Percentiles rank a stretch among this genome's conserved stretches.
These are phyloP conservation scores for Cavia porcellus DNA, from an alignment of 2,113 vertebrate species.

Conservation along the genomic window DNA sequence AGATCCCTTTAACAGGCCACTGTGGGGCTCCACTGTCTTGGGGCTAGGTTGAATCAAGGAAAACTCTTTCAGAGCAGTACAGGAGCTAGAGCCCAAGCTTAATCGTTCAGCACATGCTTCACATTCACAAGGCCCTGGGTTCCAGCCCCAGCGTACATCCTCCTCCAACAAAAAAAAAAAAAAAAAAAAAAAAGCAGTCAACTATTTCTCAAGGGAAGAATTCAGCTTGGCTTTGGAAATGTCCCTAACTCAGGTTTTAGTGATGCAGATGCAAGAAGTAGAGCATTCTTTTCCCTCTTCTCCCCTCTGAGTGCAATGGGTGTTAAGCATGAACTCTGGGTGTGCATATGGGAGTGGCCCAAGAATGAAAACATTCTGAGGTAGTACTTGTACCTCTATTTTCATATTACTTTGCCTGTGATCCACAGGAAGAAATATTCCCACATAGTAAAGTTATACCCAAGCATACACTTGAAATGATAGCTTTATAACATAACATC, in stretches of 20 bases:
- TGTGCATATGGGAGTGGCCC: background rate
- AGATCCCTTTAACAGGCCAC: background rate
- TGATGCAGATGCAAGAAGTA: background rate
- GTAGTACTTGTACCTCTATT: background rate
- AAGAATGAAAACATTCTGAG: background rate
- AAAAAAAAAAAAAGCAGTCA: background rate
- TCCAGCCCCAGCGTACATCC: too few relatives aligned
- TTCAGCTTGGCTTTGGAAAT: slow-evolving; percentile 1
- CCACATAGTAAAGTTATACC: background rate
- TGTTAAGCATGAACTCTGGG: too few relatives aligned
- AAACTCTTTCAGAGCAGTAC: background rate
- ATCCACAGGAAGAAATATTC: background rate
- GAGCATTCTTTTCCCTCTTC: background rate
- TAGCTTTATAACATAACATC: background rate
- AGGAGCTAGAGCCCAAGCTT: background rate
- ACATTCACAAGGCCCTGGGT: too few relatives aligned
- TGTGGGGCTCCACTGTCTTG: background rate
- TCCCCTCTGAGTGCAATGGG: background rate
- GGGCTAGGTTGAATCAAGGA: background rate
- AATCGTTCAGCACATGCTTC: background rate
- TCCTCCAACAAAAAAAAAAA: too few relatives aligned
- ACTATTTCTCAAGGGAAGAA: background rate
- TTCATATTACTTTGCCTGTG: background rate
- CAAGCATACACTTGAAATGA: background rate
- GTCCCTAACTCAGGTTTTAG: background rate